Evolutionary conservation across 2,888 invertebrate species (phyloP), one percentile per base, ranked within the genome.

Genomic region (Syritta pipiens): DNA sequence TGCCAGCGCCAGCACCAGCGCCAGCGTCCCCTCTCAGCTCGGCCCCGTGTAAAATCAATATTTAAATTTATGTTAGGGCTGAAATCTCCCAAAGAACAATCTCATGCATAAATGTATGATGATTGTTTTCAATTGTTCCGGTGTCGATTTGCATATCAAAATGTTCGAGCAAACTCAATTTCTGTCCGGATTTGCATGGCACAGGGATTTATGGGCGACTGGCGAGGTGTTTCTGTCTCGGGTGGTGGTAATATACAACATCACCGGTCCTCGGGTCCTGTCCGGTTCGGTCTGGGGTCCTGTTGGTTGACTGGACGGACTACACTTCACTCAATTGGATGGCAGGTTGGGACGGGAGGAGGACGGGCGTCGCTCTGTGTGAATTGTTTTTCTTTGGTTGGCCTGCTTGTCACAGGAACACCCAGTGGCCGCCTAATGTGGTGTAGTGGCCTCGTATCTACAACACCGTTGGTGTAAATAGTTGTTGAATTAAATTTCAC

Each of bases 21-120:
- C n/a, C n/a, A 55, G 22, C 4, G 17, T 24, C 7, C 37, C 26
- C 26, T 3, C 17, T 20, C 12, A 9, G 20, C 22, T 28, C 44
- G 19, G 48, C 46, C 40, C 32, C 35, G 10, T 67, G 48, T 67
- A 79, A 79, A 79, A 79, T 74, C 79, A 79, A 79, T 79, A 79
- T 74, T 74, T 74, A 79, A 79, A 79, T 79, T 79, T 79, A 79
- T 79, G 79, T 79, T 74, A 57, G 72, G 74, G 60, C 55, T 67
- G 55, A 67, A 79, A 67, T 74, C 60, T 74, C 55, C 62, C 76
- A 81, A 76, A 74, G 74, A 79, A 79, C 74, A 79, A 75, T 75
- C 82, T 83, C 83, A 83, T 83, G 81, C 83, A 83, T 83, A 83
- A 82, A 83, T 83, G 82, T 81, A 82, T 83, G 81, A 81, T 81